Base-by-base conservation (phyloP, 2,888 invertebrate genomes). In the Neria commutata region DNA sequence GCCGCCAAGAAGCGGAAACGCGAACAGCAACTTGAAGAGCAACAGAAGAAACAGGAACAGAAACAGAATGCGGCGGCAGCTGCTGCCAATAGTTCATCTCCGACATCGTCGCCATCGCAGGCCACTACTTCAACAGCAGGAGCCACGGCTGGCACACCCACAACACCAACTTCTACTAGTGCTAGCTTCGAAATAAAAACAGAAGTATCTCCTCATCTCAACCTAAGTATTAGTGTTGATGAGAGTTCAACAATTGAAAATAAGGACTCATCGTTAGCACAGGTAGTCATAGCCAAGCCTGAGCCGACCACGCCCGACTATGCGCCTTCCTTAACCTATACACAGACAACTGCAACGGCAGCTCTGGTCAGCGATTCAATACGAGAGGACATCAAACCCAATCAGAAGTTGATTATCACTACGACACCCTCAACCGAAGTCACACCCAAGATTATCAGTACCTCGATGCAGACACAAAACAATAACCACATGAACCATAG, bases 1-100 rank as follows among this genome's bases (percentile, higher is more conserved):
- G 89, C 89, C 47, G 93, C 94, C 16, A 96, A 96, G 79, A 92
- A 95, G 81, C 86, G 95, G 69, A 89, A 93, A 79, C 89, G 91
- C 72, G 89, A 91, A 82, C 89, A 91, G 71, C 89, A 89, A 72
- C 72, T 88, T 48, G 90, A 89, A 73, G 89, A 86, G 68, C 87
- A 86, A 46, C 85, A 83, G 63, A 88, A 87, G 73, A 88, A 88
- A 65, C 85, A 84, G 2, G 86, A 87, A 63, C 83, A 83, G 29
- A 81, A 81, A 56, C 79, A 78, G 56, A 72, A 70, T 5, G 74
- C 75, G 0, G 73, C 82, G 47, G 76, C 83, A 5, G 79, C 81
- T 2, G 77, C 82, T 2, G 19, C 63, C 73, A 34, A 76, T 57
- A 68, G 65, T n/a, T 68, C 72, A 17, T 63, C 75, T 5, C 63